These are phyloP conservation scores for Drosophila pruinosa DNA, from an alignment of 1,140 invertebrate species.

Conservation along the genomic window DNA sequence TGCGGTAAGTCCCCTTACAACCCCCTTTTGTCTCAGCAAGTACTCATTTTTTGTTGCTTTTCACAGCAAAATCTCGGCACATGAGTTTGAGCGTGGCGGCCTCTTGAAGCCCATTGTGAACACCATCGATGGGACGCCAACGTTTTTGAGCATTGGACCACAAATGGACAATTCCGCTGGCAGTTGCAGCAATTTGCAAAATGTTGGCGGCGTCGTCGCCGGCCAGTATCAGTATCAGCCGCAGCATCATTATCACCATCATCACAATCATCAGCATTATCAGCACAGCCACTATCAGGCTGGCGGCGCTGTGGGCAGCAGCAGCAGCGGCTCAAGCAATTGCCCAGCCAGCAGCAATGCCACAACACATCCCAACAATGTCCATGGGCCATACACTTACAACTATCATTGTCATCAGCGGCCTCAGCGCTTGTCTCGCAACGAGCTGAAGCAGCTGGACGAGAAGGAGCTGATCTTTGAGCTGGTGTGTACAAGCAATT, in stretches of 20 bases:
- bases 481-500: conserved; percentile 85
- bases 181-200: conserved; percentile 60
- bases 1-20: conserved; percentile 88
- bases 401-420: conserved; percentile 81
- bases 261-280: conserved; percentile 50
- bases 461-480: conserved; percentile 98
- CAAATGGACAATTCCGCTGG: conserved; percentile 76
- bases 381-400: conserved; percentile 17
- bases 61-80: conserved; percentile 95
- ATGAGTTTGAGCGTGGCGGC: conserved; percentile 96
- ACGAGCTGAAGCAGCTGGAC: conserved; percentile 93
- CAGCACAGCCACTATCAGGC: conserved; percentile 69
- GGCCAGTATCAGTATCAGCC: conserved; percentile 66
- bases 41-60: not conserved
- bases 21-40: too few species aligned
- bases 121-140: conserved; percentile 94
- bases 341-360: not conserved
- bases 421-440: conserved; percentile 89
- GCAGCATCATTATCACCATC: conserved; percentile 52
- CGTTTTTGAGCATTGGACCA: conserved; percentile 88
- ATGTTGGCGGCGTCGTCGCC: conserved; percentile 50
- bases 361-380: not conserved
- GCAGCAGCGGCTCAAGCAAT: conserved; percentile 32
- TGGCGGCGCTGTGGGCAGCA: conserved; percentile 59
- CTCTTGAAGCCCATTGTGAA: conserved; percentile 95